Evolutionary conservation across 2,797 vertebrate genomes (phyloP).

Genomic region (Anas bernieri): DNA sequence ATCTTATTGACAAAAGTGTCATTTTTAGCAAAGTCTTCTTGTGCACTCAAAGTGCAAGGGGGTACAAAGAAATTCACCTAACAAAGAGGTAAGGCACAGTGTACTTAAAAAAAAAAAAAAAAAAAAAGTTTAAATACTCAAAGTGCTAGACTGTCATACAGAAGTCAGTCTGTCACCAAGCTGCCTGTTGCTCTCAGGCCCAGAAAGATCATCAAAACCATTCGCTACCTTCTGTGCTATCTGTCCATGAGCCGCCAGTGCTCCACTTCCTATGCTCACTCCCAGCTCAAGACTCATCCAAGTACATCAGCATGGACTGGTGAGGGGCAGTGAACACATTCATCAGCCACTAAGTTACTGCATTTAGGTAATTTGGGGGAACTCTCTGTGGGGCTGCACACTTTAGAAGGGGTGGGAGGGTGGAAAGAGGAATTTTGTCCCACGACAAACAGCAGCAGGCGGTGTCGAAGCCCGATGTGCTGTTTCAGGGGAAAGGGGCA

Average conservation of each 20-base stretch:
- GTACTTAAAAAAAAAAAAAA: neutral
- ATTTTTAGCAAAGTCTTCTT: neutral
- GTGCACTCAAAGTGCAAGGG: accelerated
- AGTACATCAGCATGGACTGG: neutral
- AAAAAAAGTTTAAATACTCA: neutral
- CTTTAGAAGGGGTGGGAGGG: accelerated
- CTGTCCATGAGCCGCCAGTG: neutral
- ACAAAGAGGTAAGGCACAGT: neutral
- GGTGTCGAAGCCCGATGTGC: neutral
- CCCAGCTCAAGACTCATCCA: neutral
- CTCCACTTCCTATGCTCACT: neutral
- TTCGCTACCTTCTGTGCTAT: neutral
- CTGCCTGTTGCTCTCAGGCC: neutral
- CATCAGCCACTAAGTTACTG: neutral
- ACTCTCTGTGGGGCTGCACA: neutral
- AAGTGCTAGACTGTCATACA: neutral
- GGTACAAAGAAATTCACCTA: neutral
- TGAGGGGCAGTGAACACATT: neutral
- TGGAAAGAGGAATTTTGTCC: too few relatives aligned
- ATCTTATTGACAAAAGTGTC: accelerated
- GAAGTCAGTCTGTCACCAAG: neutral
- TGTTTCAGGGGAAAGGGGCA: neutral
- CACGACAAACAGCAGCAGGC: too few relatives aligned
- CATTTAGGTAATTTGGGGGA: neutral
- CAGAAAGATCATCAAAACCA: neutral